phyloP scores from a whole-genome alignment of 1,140 invertebrate species.

The Oreohelix idahoensis region DNA sequence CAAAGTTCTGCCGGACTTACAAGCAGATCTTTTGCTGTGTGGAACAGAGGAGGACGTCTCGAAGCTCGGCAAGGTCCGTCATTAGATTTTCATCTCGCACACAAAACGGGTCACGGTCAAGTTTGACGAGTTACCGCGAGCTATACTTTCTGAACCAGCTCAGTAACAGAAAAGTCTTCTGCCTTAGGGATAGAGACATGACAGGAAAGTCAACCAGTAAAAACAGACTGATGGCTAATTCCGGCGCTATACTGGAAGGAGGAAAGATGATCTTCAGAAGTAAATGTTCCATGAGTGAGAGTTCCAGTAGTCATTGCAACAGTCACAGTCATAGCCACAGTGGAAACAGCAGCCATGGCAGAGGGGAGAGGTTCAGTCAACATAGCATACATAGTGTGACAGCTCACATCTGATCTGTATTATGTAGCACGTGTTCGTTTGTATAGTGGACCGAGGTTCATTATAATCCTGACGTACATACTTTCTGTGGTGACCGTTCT shows the following conservation, averaged over 20 bases:
- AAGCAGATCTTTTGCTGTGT: slow-evolving; percentile 62
- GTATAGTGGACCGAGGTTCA: too few relatives aligned
- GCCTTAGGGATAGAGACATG: neutral
- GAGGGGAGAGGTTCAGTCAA: neutral
- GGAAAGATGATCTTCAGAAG: slow-evolving; percentile 5
- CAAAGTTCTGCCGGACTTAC: slow-evolving; percentile 58
- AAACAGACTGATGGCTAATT: slow-evolving; percentile 11
- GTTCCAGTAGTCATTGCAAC: neutral
- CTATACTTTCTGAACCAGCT: slow-evolving; percentile 41
- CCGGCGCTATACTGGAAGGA: neutral
- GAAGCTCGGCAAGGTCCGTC: slow-evolving; percentile 32
- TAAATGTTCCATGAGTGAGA: slow-evolving; percentile 20
- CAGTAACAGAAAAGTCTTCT: neutral
- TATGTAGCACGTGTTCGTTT: too few relatives aligned
- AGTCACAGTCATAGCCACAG: neutral
- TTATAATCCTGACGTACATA: too few relatives aligned
- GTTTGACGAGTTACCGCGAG: slow-evolving; percentile 26
- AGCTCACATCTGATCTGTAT: too few relatives aligned
- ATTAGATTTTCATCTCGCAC: slow-evolving; percentile 35
- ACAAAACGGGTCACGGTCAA: slow-evolving; percentile 24
- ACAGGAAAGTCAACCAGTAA: neutral
- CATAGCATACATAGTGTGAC: slow-evolving; percentile 29
- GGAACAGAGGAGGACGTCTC: neutral
- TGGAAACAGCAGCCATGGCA: neutral
- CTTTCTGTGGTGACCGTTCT: too few relatives aligned